These are phyloP conservation scores for Recurvirostra avosetta DNA, from an alignment of 2,113 vertebrate genomes.

Conservation along the genomic window DNA sequence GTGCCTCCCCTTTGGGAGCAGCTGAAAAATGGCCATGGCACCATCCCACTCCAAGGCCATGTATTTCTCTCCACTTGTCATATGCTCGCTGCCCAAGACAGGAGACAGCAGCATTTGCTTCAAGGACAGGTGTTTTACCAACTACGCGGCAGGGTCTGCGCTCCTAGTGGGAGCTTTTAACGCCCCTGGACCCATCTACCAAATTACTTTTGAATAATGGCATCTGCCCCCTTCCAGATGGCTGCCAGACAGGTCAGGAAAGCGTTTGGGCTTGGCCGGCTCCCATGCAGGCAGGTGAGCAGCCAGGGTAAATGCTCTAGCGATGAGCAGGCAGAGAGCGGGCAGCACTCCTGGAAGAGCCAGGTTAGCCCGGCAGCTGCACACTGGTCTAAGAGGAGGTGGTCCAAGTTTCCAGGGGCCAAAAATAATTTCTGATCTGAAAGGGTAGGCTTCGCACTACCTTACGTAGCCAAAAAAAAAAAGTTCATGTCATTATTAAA, in stretches of 20 bases:
- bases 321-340: fast-evolving
- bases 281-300: neutral
- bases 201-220: neutral
- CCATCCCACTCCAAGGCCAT: neutral
- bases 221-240: constrained; percentile 28
- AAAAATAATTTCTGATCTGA: neutral
- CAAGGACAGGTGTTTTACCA: constrained; percentile 10
- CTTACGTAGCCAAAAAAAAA: neutral
- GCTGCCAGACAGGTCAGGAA: neutral
- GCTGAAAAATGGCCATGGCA: neutral
- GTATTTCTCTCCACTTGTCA: neutral
- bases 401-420: neutral
- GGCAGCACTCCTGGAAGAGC: neutral
- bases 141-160: neutral
- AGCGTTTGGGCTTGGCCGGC: neutral
- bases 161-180: neutral
- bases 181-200: neutral
- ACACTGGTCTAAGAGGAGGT: neutral
- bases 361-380: neutral
- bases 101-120: neutral
- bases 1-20: neutral
- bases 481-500: neutral
- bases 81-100: neutral
- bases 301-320: neutral
- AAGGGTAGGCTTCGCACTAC: neutral